phyloP scores from a whole-genome alignment of 2,888 invertebrate genomes.

The Sussaba pulchella region DNA sequence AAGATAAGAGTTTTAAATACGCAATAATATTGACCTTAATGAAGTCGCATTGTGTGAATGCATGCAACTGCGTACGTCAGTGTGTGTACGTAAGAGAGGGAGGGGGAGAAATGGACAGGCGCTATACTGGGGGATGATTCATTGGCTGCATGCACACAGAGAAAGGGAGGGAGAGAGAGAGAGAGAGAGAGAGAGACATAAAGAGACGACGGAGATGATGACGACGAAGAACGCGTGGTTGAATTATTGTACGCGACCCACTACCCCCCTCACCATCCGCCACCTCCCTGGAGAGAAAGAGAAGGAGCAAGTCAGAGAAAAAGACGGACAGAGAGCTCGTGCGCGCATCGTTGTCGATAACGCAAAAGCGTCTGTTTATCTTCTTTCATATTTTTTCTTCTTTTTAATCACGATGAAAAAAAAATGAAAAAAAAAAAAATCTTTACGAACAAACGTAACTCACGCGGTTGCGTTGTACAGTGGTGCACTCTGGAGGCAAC shows the following conservation, averaged over 20 bases:
- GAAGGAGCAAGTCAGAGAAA: too few species aligned
- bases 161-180: too few species aligned
- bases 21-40: slow-evolving; percentile 53
- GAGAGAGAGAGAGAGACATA: too few species aligned
- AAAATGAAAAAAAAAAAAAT: too few species aligned
- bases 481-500: slow-evolving; percentile 21
- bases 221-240: slow-evolving; percentile 21
- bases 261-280: too few species aligned
- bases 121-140: slow-evolving; percentile 50
- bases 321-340: neutral
- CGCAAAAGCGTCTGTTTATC: slow-evolving; percentile 28
- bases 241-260: slow-evolving; percentile 33
- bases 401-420: slow-evolving; percentile 32
- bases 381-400: slow-evolving; percentile 2
- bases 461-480: neutral
- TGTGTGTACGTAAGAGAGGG: too few species aligned
- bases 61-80: too few species aligned
- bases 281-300: slow-evolving; percentile 5
- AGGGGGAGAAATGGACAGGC: slow-evolving; percentile 22
- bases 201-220: too few species aligned
- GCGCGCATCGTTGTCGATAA: slow-evolving; percentile 46
- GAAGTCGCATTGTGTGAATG: slow-evolving; percentile 26
- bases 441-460: slow-evolving; percentile 51
- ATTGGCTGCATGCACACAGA: slow-evolving; percentile 8
- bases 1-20: slow-evolving; percentile 54